These are phyloP conservation scores for Dasyornis broadbenti DNA, from an alignment of 2,113 vertebrate genomes.

Conservation along the genomic window DNA sequence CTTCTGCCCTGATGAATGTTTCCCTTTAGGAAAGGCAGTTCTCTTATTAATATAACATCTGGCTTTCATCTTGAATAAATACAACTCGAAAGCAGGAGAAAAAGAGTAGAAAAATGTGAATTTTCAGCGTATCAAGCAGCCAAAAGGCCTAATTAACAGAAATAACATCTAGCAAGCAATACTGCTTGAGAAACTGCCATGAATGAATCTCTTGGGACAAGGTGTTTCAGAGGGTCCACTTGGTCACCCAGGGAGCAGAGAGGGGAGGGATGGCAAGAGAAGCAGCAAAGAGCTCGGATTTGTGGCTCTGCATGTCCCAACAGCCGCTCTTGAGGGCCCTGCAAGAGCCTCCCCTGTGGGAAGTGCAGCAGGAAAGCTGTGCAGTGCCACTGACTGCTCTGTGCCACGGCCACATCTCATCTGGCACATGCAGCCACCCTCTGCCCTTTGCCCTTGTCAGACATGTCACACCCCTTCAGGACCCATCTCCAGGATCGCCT, in stretches of 20 bases:
- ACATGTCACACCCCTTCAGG: not conserved
- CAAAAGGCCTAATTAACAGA: conserved; percentile 49
- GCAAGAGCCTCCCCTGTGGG: not conserved
- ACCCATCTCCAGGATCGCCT: not conserved
- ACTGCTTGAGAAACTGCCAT: not conserved
- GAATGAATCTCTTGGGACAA: not conserved
- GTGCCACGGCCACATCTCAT: not conserved
- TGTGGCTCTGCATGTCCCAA: not conserved
- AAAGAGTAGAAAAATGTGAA: conserved; percentile 8
- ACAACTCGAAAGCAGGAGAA: conserved; percentile 25
- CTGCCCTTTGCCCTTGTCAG: not conserved
- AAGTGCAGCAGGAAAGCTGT: not conserved
- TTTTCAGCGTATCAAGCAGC: conserved; percentile 40
- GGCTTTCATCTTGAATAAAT: conserved; percentile 68
- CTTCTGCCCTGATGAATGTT: conserved; percentile 59
- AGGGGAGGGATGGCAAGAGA: not conserved
- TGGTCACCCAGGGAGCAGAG: not conserved
- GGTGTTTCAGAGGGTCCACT: not conserved
- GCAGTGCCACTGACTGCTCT: not conserved
- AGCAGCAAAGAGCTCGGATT: not conserved
- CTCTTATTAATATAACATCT: conserved; percentile 70
- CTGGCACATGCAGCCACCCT: not conserved
- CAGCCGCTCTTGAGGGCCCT: not conserved
- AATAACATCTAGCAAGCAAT: not conserved
- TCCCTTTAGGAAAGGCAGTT: conserved; percentile 66